Evolutionary conservation across 1,140 invertebrate genomes (phyloP), one percentile per base, ranked within the genome.

Genomic region (Cylas formicarius): DNA sequence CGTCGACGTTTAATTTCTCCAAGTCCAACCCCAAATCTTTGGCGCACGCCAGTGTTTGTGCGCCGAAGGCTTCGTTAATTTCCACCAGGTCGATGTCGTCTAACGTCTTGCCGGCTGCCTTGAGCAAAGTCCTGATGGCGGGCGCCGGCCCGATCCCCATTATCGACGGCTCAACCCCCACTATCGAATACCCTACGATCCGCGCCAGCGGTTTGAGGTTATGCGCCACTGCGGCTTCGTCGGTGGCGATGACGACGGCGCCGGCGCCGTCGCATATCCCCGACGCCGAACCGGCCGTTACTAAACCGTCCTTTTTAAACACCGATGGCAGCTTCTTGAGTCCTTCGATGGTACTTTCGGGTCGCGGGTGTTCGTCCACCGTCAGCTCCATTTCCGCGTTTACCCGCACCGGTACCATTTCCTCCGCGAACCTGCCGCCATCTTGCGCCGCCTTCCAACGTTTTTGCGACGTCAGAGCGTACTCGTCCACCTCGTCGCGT

Each of bases 41-140:
- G 34, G 77, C 79, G 59, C 90, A 91, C 2, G 90, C 78, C 23
- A 98, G 69, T 10, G 86, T 86, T 72, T 97, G 94, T 11, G 90
- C 83, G 24, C 81, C 90, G 73, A 98, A 98, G 2, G 93, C 94
- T 72, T 97, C 94, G 68, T 97, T 97, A 42, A 97, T 92, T 89
- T 99, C 95, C 59, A 98, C 68, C 17, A 97, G 67, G 65, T 97
- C 94, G 51, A 99, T 84, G 57, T 97, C 84, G 44, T 86, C 74
- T 5, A 97, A 58, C 27, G 76, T 78, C 57, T 89, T 76, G 31
- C 84, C 82, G 9, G 84, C 75, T 6, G 72, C 67, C 57, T 78
- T 78, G 1, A 90, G 71, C 5, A 97, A 68, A 58, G 84, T 81
- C 52, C 82, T 77, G 37, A 97, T 97, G 10, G 95, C 91, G 2